phyloP scores from a whole-genome alignment of 2,113 vertebrate genomes.

The Eubucco bourcierii region DNA sequence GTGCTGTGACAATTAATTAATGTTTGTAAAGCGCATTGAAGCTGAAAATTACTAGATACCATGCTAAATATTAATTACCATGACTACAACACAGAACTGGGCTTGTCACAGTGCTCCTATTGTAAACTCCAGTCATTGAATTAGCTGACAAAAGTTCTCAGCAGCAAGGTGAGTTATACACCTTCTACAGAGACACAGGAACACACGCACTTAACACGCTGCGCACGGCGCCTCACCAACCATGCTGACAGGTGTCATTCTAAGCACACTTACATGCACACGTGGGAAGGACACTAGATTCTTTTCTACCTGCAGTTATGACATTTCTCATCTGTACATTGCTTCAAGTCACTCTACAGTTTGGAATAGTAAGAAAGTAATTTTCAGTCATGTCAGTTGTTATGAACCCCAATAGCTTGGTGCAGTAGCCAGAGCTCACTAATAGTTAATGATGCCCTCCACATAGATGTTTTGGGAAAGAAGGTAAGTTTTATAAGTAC shows the following conservation, averaged over 20 bases:
- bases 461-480: background rate
- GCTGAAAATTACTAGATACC: slow-evolving; percentile 62
- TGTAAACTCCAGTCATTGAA: background rate
- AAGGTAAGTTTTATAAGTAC: background rate
- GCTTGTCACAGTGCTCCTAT: background rate
- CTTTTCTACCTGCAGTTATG: fast-evolving
- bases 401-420: fast-evolving
- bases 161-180: background rate
- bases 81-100: background rate
- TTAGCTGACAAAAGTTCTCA: background rate
- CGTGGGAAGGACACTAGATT: fast-evolving
- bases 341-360: fast-evolving
- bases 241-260: fast-evolving
- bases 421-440: background rate
- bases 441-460: background rate
- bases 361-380: fast-evolving
- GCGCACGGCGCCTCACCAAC: fast-evolving
- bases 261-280: fast-evolving
- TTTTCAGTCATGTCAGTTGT: background rate
- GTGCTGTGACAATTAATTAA: slow-evolving; percentile 60
- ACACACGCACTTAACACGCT: fast-evolving
- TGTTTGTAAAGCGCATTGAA: slow-evolving; percentile 53
- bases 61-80: slow-evolving; percentile 66
- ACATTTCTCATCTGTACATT: fast-evolving
- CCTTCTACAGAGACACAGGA: fast-evolving